Evolutionary conservation across 2,797 vertebrate species (phyloP), one percentile per base, ranked within the genome.

Genomic region (Moxostoma hubbsi): DNA sequence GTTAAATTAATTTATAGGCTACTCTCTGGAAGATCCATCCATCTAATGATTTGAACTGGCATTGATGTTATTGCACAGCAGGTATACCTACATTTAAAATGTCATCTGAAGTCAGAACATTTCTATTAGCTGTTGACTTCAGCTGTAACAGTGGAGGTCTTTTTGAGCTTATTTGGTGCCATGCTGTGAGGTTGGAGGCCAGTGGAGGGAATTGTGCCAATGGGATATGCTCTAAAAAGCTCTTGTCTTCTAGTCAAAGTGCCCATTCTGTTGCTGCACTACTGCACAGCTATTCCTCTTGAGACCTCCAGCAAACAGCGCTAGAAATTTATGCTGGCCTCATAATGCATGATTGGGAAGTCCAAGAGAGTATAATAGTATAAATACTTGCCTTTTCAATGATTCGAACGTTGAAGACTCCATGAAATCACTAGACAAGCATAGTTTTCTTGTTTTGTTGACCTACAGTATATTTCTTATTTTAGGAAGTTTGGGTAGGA

Each of bases 191-290:
- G 75, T 68, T 73, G 69, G 69, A 73, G 62, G 70, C 70, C 71
- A 62, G 80, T 2, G 11, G 63, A n/a, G 16, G 75, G 75, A 51
- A 74, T 5, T 24, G 10, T 69, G 75, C 80, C 80, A 77, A 10
- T 62, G 67, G 54, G 75, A 74, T 73, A 71, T 69, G 69, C 70
- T 77, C 15, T 82, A 78, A 82, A 82, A 76, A 77, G 47, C 64
- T 9, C 63, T 73, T 61, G 81, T 77, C 75, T 78, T 81, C 55
- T 43, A 74, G 69, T 82, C 55, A 74, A 82, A 79, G 75, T 57
- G 45, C 12, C 75, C 61, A 79, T 82, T 82, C 65, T 74, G 62
- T 64, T 69, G 78, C 55, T 49, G 80, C 59, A 45, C 70, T 50
- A 46, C 64, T 78, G 81, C 64, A 67, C 53, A 36, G 69, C 16